Base-by-base conservation (phyloP, 1,140 invertebrate species). In the Centruroides vittatus region DNA sequence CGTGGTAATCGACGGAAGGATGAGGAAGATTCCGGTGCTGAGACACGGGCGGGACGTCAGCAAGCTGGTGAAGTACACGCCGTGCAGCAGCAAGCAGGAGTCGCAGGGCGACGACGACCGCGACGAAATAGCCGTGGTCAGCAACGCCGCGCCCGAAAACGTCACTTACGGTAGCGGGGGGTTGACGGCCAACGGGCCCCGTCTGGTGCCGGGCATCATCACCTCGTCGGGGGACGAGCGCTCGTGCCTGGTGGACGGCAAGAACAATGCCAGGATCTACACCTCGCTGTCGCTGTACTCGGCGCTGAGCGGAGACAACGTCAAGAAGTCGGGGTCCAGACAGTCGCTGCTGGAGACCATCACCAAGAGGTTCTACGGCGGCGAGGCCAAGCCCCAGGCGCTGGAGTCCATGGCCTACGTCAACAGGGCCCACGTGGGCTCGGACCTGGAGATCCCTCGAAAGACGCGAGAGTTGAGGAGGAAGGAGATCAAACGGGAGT, bases 81-180 rank as follows among this genome's bases (percentile, higher is more conserved):
- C 41, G 5, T 41, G 41, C 41, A 41, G 5, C 41, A 23, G 23
- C 47, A 67, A 66, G n/a, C 69, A 71, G 13, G 66, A 67, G 47
- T 67, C 69, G 35, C 59, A 59, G 5, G 41, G 57, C 11, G 76
- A 78, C 51, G 76, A 86, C 74, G 84, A 86, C 68, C 76, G 86
- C 57, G 84, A 87, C 66, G 84, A 88, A 74, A 87, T 88, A 68
- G 84, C 86, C 47, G 82, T 88, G 62, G 84, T 87, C 11, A 78
- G 79, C 64, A 65, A 60, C 35, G 80, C 74, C 34, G 72, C 73
- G 48, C 72, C 76, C 4, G 73, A 73, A 68, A 78, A 82, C 71
- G 78, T 83, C 68, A 78, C 81, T 69, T 79, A 84, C 77, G 78
- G 81, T 69, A 57, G 55, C 34, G 63, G 63, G 4, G 8, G 41